Conservation (phyloP, 2,888 invertebrate genomes). For the Steinernema carpocapsae region DNA sequence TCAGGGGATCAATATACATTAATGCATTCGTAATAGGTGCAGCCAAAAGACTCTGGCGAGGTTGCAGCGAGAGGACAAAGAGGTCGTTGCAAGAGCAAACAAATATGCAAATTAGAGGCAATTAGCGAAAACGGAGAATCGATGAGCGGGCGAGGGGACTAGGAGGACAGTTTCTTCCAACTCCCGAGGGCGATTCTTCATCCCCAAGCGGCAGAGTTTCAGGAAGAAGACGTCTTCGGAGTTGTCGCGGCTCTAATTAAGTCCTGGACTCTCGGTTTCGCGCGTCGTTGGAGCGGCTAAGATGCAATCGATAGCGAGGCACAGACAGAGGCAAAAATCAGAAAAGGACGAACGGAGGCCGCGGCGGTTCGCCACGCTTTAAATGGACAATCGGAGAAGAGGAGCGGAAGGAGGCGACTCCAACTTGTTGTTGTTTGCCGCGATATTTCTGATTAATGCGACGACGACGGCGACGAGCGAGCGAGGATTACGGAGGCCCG, state of each 20-base stretch:
- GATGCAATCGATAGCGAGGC: constrained; percentile 27
- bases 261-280: constrained; percentile 26
- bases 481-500: constrained; percentile 1
- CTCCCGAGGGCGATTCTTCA: no score
- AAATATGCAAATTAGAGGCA: constrained; percentile 29
- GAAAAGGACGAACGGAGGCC: neutral
- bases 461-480: neutral
- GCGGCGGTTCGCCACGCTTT: neutral
- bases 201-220: no score
- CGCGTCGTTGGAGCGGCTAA: neutral
- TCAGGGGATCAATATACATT: constrained; percentile 8
- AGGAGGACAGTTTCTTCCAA: neutral
- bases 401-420: neutral
- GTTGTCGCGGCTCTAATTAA: constrained; percentile 26
- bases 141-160: neutral
- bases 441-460: constrained; percentile 7
- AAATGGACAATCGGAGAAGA: constrained; percentile 11
- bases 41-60: constrained; percentile 3
- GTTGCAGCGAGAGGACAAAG: constrained; percentile 7
- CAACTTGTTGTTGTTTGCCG: constrained; percentile 12
- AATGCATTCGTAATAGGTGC: constrained; percentile 21
- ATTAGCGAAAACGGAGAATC: constrained; percentile 21
- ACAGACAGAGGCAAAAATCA: constrained; percentile 9
- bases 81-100: neutral
- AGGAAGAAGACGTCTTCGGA: constrained; percentile 13